Evolutionary conservation across 2,113 vertebrate species (phyloP).

Genomic region (Anser cygnoides): DNA sequence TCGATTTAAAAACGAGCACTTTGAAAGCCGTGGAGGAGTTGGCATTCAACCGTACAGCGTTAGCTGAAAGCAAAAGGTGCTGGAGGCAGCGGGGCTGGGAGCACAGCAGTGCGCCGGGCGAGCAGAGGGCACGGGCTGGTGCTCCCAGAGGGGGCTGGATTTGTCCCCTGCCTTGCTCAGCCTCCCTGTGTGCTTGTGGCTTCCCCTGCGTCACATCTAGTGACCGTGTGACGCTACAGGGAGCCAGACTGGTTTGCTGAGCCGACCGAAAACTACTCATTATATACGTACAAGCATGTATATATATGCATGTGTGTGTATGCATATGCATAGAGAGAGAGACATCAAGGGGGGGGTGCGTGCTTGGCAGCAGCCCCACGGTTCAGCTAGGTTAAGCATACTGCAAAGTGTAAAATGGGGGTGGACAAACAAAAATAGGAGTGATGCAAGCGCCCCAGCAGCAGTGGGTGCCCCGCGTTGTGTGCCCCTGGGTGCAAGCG

Average conservation of each 20-base stretch:
- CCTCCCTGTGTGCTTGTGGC: accelerated
- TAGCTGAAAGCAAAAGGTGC: background rate
- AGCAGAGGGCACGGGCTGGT: background rate
- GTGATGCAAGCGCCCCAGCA: accelerated
- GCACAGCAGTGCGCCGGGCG: accelerated
- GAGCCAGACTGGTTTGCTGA: background rate
- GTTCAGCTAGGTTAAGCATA: too few species aligned
- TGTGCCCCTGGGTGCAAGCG: background rate
- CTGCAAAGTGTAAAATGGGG: background rate
- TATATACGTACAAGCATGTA: accelerated
- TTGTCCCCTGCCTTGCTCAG: background rate
- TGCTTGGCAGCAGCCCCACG: background rate
- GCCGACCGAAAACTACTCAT: background rate
- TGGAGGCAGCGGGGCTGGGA: background rate
- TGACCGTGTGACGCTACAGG: accelerated
- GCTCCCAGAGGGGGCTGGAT: background rate
- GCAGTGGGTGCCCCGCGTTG: accelerated
- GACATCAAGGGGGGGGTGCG: background rate
- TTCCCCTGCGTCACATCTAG: background rate
- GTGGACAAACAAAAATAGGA: accelerated
- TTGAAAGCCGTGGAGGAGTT: background rate
- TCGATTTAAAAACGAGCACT: background rate
- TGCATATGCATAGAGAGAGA: too few species aligned
- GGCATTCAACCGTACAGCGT: accelerated
- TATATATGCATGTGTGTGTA: background rate